phyloP scores from a whole-genome alignment of 92 coral and sea anemone species.

The Chrysogorgia sp. region DNA sequence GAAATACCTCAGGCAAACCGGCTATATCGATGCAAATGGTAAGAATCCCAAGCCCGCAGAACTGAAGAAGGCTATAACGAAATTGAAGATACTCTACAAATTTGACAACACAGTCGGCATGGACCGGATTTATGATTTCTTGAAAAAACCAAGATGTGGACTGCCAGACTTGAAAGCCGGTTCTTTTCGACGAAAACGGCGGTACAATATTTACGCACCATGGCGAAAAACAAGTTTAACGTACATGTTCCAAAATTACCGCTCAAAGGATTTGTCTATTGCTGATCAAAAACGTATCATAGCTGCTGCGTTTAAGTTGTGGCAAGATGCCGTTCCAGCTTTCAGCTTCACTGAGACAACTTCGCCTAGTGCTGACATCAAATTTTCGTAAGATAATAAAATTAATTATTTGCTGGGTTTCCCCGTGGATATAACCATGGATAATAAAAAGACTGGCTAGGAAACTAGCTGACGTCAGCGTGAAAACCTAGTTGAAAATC shows the following conservation, averaged over 20 bases:
- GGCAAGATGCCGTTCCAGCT: conserved; percentile 62
- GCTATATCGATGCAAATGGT: conserved; percentile 66
- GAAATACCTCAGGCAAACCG: conserved; percentile 69
- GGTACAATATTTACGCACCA: conserved; percentile 7
- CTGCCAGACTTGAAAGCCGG: conserved; percentile 58
- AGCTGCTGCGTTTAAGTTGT: conserved; percentile 65
- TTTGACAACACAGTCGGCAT: conserved; percentile 59
- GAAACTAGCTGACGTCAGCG: too few relatives aligned
- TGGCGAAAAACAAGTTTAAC: conserved; percentile 69
- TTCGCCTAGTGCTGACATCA: conserved; percentile 53
- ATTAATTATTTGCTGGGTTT: neutral
- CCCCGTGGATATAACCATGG: neutral
- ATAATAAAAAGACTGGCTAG: too few relatives aligned
- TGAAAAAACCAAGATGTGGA: conserved; percentile 85
- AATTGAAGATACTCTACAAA: conserved; percentile 57
- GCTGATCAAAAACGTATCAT: conserved; percentile 48
- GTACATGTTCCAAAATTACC: conserved; percentile 68
- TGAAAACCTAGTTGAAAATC: too few relatives aligned
- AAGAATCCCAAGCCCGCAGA: conserved; percentile 43
- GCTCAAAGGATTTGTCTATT: conserved; percentile 52
- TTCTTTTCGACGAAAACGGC: neutral
- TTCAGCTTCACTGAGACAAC: conserved; percentile 54
- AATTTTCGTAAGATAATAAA: conserved; percentile 53
- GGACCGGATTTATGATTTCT: conserved; percentile 48
- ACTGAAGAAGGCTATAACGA: conserved; percentile 58